Conservation (phyloP, 2,888 invertebrate species). For the Polymixis lichenea region DNA sequence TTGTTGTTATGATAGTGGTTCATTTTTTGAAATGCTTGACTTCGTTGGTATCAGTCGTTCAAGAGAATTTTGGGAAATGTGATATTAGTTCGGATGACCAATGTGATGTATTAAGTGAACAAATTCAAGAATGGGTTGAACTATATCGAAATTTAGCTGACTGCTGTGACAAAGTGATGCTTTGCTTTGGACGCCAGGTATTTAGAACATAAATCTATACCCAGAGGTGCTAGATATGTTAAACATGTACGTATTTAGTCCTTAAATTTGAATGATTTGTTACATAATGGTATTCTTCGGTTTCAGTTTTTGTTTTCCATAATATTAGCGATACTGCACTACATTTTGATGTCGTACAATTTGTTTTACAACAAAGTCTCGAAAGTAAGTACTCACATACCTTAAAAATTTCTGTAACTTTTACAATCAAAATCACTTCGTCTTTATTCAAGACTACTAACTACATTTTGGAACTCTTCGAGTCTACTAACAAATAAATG, state of each 20-base stretch:
- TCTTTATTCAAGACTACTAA: neutral
- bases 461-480: neutral
- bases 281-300: neutral
- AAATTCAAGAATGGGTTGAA: constrained; percentile 28
- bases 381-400: constrained; percentile 5
- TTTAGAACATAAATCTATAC: neutral
- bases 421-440: neutral
- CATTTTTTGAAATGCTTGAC: constrained; percentile 14
- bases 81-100: neutral
- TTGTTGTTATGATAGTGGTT: constrained; percentile 25
- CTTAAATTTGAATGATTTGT: neutral
- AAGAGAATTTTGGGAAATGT: neutral
- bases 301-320: constrained; percentile 29
- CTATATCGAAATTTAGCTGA: constrained; percentile 21
- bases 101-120: neutral
- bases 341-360: constrained; percentile 2
- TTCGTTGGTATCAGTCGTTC: constrained; percentile 1
- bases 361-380: neutral
- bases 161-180: constrained; percentile 16
- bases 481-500: too few relatives aligned
- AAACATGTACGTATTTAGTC: neutral
- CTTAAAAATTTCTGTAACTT: neutral
- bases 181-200: constrained; percentile 33
- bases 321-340: neutral
- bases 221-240: neutral